Base-by-base conservation (phyloP, 2,888 invertebrate species). In the Dromius quadrimaculatus region DNA sequence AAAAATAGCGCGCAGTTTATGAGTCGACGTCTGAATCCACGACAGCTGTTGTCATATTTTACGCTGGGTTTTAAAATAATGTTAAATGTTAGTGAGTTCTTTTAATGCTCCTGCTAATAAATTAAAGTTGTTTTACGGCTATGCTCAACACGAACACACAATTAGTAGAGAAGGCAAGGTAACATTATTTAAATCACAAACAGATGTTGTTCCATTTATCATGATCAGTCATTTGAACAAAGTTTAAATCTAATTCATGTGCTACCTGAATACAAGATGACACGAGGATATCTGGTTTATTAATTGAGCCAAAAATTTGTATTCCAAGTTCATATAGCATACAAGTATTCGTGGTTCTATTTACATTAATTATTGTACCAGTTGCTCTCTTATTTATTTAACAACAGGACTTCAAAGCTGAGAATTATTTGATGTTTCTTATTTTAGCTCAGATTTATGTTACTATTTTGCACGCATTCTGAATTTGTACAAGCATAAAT, bases 1-100 rank as follows among this genome's bases (percentile, higher is more conserved):
- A 45, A 54, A 66, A 66, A 66, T 54, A 66, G 38, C 57, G 54
- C 8, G 28, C 23, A 38, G 66, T 66, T 65, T 66, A 66, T 57
- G 54, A 66, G 66, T 15, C 54, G 66, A 54, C 17, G 66, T 63
- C 66, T 54, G 57, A 64, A 28, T 22, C 19, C 45, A 6, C 41
- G 57, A 38, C 66, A 66, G 66, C 66, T 66, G 66, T 66, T 66
- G 54, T 54, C 66, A 66, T 66, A 66, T 66, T 54, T 66, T 66
- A 66, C 23, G 9, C 23, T 17, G 66, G 38, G 22, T 54, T 66
- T 50, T 66, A 66, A 66, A 66, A 66, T 65, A 65, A 50, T 50
- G 65, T 66, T 57, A 41, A 54, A 57, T 54, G 66, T 54, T 23
- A 54, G 36, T 23, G 66, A 54, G 36, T 66, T 66, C 66, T 66